phyloP scores from a whole-genome alignment of 2,797 vertebrate genomes.

The Lates japonicus region DNA sequence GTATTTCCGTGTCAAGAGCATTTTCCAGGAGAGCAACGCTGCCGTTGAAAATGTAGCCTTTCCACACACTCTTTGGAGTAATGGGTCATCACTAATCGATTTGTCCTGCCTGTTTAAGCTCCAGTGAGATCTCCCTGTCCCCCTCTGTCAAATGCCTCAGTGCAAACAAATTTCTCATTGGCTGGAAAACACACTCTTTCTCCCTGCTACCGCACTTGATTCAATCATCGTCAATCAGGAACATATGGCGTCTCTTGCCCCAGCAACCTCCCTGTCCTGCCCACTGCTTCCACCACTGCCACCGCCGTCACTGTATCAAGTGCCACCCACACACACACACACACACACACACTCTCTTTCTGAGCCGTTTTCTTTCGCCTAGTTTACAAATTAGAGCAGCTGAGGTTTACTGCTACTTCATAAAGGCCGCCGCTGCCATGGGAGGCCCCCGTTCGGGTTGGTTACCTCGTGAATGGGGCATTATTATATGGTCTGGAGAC shows the following conservation, averaged over 20 bases:
- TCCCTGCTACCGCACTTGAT: constrained; percentile 75
- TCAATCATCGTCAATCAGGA: constrained; percentile 79
- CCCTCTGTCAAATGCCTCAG: constrained; percentile 69
- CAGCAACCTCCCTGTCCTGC: constrained; percentile 15
- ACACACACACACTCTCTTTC: constrained; percentile 23
- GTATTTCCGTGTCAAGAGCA: constrained; percentile 30
- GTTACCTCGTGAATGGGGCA: constrained; percentile 76
- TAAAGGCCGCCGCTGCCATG: constrained; percentile 32
- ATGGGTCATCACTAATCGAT: constrained; percentile 79
- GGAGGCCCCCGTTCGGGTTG: constrained; percentile 53
- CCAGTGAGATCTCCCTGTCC: constrained; percentile 56
- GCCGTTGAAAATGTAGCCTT: constrained; percentile 45
- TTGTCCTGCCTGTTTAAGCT: constrained; percentile 73
- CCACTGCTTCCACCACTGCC: constrained; percentile 21
- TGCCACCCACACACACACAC: constrained; percentile 70
- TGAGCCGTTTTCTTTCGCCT: constrained; percentile 58
- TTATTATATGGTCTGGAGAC: constrained; percentile 81
- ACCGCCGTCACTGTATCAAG: constrained; percentile 29
- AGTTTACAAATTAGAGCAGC: constrained; percentile 87
- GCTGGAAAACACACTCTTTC: constrained; percentile 53
- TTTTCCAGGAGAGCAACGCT: constrained; percentile 35
- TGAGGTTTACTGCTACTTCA: constrained; percentile 80
- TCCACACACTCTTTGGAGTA: constrained; percentile 61
- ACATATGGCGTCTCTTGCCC: constrained; percentile 68
- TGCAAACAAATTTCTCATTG: constrained; percentile 59